Base-by-base conservation (phyloP, 2,888 invertebrate species). In the Eucriotettix oculatus region DNA sequence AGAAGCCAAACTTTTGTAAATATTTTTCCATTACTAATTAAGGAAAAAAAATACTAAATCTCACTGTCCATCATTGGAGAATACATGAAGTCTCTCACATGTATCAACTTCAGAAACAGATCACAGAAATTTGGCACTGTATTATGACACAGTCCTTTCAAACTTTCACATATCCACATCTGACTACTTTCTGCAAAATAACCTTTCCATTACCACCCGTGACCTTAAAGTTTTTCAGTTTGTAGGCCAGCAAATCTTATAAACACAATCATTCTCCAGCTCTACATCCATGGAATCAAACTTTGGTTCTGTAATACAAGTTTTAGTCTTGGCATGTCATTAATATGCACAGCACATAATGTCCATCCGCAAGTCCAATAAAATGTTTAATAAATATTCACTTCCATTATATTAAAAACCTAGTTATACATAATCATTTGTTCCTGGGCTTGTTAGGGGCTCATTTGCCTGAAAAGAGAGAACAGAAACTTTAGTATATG, bases 401-500 rank as follows among this genome's bases (percentile, higher is more conserved):
- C 29, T 16, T 54, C 12, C 11, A 54, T 12, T 16, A 16, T 14
- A n/a, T 12, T 41, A 55, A 29, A 52, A 54, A 59, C 59, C 59
- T 54, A 54, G 43, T 76, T 78, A 88, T 78, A 88, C 87, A 78
- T 85, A 87, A 71, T 87, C 87, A 75, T 86, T 86, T 73, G 85
- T 85, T 73, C 86, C 85, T 71, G 85, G 83, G 74, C 83, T 83
- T 69, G 85, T 89, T 72, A 90, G 81, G 66, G 90, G 90, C 78
- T 87, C 85, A 77, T 86, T 85, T 70, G 86, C 87, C 89, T 90
- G 81, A 44, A 55, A 62, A 42, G 11, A 60, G 40, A 14, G 12
- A 57, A 57, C 12, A 12, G 48, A 58, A 14, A 48, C n/a, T n/a
- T 42, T 29, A 16, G 42, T 41, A n/a, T n/a, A n/a, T n/a, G n/a